These are phyloP conservation scores for Pasiphila rectangulata DNA, from an alignment of 2,888 invertebrate genomes.

Conservation along the genomic window DNA sequence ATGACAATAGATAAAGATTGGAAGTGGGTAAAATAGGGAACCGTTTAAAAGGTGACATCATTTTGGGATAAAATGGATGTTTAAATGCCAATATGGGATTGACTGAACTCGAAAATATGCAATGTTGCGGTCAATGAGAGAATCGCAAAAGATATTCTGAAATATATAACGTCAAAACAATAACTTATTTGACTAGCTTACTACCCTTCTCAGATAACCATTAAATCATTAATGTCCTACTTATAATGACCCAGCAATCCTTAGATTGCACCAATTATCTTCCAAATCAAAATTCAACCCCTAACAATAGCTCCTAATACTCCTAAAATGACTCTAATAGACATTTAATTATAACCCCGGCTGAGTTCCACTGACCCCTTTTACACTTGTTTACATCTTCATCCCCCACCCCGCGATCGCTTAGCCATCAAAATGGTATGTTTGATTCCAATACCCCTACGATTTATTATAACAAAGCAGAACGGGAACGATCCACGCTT, in stretches of 20 bases:
- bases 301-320: constrained; percentile 68
- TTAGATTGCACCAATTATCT: constrained; percentile 59
- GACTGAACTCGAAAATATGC: neutral
- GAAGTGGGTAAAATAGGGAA: constrained; percentile 6
- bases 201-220: constrained; percentile 40
- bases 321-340: constrained; percentile 74
- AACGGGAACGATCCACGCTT: constrained; percentile 74
- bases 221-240: constrained; percentile 44
- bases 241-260: constrained; percentile 46
- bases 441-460: constrained; percentile 77
- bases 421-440: constrained; percentile 79
- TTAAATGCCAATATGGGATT: constrained; percentile 2
- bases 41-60: neutral
- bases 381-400: constrained; percentile 81
- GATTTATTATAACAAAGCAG: constrained; percentile 77
- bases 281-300: constrained; percentile 58
- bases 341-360: constrained; percentile 73
- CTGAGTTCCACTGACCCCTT: constrained; percentile 77
- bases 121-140: neutral
- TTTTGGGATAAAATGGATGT: constrained; percentile 1
- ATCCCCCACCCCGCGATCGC: constrained; percentile 67
- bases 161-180: constrained; percentile 13
- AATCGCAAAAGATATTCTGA: neutral
- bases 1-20: constrained; percentile 17
- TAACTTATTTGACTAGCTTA: constrained; percentile 32